Evolutionary conservation across 2,113 vertebrate species (phyloP).

Genomic region (Bujurquina vittata): DNA sequence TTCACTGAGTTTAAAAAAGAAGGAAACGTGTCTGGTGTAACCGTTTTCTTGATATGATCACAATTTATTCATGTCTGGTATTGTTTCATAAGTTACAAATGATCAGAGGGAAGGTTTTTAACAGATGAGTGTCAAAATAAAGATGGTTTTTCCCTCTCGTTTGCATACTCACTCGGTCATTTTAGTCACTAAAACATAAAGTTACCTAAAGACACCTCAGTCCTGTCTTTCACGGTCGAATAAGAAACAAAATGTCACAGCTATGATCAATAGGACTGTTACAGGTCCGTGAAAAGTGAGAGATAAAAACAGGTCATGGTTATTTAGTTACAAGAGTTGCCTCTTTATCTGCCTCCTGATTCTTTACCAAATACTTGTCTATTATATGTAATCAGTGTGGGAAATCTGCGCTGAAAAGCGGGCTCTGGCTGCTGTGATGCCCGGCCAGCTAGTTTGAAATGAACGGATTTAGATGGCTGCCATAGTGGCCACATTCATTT

Average conservation of each 20-base stretch:
- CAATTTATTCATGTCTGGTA: background rate
- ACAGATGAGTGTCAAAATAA: background rate
- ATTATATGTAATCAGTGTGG: slow-evolving; percentile 46
- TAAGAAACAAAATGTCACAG: slow-evolving; percentile 3
- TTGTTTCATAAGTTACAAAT: background rate
- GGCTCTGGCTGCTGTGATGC: background rate
- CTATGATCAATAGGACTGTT: slow-evolving; percentile 4
- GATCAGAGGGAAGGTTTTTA: background rate
- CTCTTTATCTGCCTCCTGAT: background rate
- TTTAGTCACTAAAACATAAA: background rate
- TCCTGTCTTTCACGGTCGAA: background rate
- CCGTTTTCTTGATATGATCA: background rate
- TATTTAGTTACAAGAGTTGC: slow-evolving; percentile 47
- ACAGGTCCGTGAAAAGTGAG: background rate
- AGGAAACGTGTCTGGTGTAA: accelerated
- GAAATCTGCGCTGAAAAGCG: slow-evolving; percentile 26
- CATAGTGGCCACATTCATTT: background rate
- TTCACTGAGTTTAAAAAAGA: background rate
- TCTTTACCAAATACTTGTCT: slow-evolving; percentile 10
- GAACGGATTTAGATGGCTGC: background rate
- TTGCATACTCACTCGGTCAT: background rate
- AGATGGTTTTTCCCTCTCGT: background rate
- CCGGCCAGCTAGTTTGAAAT: background rate
- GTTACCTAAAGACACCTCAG: background rate
- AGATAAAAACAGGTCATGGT: slow-evolving; percentile 54